Percentiles rank a stretch among this genome's conserved stretches.
Evolutionary conservation across 2,113 vertebrate genomes (phyloP).

Genomic region (Dicaeum eximium): DNA sequence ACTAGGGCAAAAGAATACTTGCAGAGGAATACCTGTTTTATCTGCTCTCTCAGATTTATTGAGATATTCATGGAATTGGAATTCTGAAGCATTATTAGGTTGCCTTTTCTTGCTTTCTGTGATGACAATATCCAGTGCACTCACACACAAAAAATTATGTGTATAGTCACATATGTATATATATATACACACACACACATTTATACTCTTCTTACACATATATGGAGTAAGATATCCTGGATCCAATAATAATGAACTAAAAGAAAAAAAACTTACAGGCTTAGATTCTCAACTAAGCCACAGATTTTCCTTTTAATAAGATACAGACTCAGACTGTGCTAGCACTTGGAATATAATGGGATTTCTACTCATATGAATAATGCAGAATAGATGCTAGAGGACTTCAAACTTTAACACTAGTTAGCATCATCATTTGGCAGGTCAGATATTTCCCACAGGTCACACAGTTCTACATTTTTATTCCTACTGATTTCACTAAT

Average conservation of each 20-base stretch:
- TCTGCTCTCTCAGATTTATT: background rate
- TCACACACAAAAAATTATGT: background rate
- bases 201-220: background rate
- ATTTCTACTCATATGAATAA: background rate
- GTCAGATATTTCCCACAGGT: background rate
- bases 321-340: background rate
- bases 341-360: background rate
- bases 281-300: background rate
- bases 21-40: background rate
- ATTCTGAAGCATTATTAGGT: background rate
- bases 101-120: background rate
- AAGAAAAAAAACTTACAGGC: background rate
- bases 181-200: background rate
- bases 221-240: background rate
- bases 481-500: constrained; percentile 33
- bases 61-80: background rate
- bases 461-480: constrained; percentile 13
- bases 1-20: background rate
- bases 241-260: background rate
- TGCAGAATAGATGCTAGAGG: background rate
- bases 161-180: background rate
- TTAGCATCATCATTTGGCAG: background rate
- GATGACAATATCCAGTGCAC: background rate
- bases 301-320: background rate
- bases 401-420: background rate